These are phyloP conservation scores for Pedionomus torquatus DNA, from an alignment of 2,113 vertebrate species.

Conservation along the genomic window DNA sequence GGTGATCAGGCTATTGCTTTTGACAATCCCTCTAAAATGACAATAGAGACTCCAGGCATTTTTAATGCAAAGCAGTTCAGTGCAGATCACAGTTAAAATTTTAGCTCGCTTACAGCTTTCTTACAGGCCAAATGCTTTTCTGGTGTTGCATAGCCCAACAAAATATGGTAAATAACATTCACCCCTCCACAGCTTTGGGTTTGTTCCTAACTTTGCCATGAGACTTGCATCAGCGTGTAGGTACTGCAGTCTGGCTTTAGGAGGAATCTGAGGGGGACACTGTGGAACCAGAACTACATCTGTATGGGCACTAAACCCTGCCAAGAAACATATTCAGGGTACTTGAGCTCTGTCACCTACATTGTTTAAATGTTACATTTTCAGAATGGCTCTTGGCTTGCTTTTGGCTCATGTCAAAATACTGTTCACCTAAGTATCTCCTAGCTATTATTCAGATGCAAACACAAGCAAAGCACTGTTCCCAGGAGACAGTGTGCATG, in stretches of 20 bases:
- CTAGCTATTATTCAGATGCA: not conserved
- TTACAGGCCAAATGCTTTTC: not conserved
- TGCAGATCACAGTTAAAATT: not conserved
- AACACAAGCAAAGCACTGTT: not conserved
- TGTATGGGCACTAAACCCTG: not conserved
- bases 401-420: not conserved
- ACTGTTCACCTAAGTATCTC: not conserved
- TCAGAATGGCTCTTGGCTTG: not conserved
- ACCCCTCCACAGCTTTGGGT: not conserved
- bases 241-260: not conserved
- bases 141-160: not conserved
- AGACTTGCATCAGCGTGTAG: not conserved
- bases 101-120: not conserved
- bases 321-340: not conserved
- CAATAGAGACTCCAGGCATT: not conserved
- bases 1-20: not conserved
- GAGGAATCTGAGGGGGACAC: not conserved
- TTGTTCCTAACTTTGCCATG: not conserved
- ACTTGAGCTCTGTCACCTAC: not conserved
- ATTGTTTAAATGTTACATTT: conserved; percentile 1
- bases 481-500: not conserved
- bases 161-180: not conserved
- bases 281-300: not conserved
- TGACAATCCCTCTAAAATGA: not conserved
- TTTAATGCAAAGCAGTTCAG: not conserved